A percentile compares a stretch with the other conserved stretches of the same genome.
phyloP scores from a whole-genome alignment of 2,113 vertebrate species.

The Tetrax tetrax region DNA sequence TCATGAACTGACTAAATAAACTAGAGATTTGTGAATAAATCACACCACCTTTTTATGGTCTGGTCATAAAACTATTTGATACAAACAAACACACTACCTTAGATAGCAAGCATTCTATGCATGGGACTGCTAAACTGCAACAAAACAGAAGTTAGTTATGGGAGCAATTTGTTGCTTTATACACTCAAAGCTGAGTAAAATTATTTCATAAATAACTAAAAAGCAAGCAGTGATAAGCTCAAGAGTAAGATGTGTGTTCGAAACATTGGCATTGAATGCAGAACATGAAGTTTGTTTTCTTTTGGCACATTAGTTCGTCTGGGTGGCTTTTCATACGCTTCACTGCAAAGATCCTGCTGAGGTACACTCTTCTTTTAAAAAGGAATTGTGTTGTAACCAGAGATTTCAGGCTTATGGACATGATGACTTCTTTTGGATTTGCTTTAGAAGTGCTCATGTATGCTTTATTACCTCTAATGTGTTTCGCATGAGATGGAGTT shows the following conservation, averaged over 20 bases:
- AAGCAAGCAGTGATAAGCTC: neutral
- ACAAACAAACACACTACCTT: neutral
- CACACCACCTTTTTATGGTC: neutral
- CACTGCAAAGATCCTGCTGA: neutral
- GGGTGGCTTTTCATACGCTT: neutral
- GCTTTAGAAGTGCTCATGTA: neutral
- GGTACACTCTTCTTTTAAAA: neutral
- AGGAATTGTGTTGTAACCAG: too few species aligned
- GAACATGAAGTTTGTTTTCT: neutral
- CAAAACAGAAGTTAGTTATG: constrained; percentile 15
- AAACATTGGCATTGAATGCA: neutral
- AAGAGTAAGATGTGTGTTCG: neutral
- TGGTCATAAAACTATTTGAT: neutral
- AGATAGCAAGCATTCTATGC: neutral
- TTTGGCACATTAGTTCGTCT: neutral
- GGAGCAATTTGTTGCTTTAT: constrained; percentile 51
- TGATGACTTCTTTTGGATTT: neutral
- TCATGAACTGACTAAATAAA: neutral
- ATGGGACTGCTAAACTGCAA: neutral
- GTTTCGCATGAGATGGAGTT: neutral
- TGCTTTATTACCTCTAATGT: neutral
- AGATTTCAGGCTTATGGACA: neutral
- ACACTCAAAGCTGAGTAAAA: constrained; percentile 51
- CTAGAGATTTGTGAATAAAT: neutral
- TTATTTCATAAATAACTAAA: constrained; percentile 60